Conservation (phyloP, 2,797 vertebrate genomes). For the Phrynocephalus vlangalii region DNA sequence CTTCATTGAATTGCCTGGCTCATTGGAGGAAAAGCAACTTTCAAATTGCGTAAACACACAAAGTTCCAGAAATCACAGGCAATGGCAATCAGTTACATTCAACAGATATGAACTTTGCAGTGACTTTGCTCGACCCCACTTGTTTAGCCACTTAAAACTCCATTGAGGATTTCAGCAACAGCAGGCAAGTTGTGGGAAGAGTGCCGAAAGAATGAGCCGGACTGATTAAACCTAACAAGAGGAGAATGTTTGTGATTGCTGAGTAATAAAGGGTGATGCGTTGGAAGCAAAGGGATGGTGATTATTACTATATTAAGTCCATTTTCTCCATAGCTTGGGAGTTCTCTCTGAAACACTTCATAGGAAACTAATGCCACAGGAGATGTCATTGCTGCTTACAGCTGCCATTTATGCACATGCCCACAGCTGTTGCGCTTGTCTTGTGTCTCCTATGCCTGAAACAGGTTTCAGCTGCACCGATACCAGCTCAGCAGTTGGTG, state of each 20-base stretch:
- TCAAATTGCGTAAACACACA: background rate
- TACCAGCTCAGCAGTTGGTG: slow-evolving; percentile 35
- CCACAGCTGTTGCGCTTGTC: slow-evolving; percentile 1
- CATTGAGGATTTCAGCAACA: background rate
- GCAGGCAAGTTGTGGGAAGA: background rate
- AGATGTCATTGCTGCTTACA: slow-evolving; percentile 3
- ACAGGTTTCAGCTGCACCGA: slow-evolving; percentile 2
- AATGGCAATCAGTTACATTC: background rate
- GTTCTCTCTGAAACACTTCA: slow-evolving; percentile 7
- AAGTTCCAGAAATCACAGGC: background rate
- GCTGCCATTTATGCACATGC: slow-evolving; percentile 3
- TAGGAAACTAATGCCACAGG: slow-evolving; percentile 1
- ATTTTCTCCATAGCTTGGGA: slow-evolving; percentile 16
- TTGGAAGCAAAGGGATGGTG: background rate
- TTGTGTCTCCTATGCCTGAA: slow-evolving; percentile 6
- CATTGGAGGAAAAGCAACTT: background rate
- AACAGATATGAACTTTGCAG: background rate
- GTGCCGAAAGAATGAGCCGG: background rate
- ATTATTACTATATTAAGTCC: background rate
- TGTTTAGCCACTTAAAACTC: background rate
- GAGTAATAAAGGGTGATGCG: background rate
- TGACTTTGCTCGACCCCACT: background rate
- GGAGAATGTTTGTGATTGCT: slow-evolving; percentile 4
- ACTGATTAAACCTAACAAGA: background rate
- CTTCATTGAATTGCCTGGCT: background rate